Base-by-base conservation (phyloP, 2,113 vertebrate species). In the Ageneiosus marmoratus region DNA sequence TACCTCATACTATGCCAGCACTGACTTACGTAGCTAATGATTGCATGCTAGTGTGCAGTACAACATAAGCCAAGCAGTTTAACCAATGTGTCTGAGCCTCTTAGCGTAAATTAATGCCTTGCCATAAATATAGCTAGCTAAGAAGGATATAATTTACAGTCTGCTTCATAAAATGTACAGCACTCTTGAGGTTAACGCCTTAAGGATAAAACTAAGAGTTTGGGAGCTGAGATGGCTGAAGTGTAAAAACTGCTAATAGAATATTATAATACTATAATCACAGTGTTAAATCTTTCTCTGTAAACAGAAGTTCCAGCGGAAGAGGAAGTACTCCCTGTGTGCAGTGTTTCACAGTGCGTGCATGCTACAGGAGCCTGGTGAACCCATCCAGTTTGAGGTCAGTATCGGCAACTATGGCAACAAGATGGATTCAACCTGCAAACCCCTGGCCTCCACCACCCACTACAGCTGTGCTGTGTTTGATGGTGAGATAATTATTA, bases 361-460 rank as follows among this genome's bases (percentile, higher is more conserved):
- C 65, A 96, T 99, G 98, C 90, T 98, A 70, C 97, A 97, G 77
- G 98, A 99, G 58, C 94, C 96, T 0, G 98, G 98, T 0, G 98
- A 99, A 81, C 96, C 97, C 7, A 94, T 99, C 89, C 98, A 99
- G 93, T 99, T 99, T 89, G 98, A 99, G 90, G 96, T 99, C 82
- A 99, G 98, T 94, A 99, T 99, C 0, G 98, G 98, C 15, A 99
- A 99, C 92, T 99, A 99, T 1, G 98, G 98, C 86, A 99, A 99
- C 93, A 99, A 98, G 89, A 94, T 99, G 87, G 98, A 99, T 85
- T 91, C 91, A 37, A 99, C 97, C 46, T 99, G 98, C 86, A 99
- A 98, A 84, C 98, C 98, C 0, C 82, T 99, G 91, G 95, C 98
- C 9, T 99, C 98, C 2, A 99, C 97, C 1, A 99, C 98, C 22